Conservation (phyloP, 2,113 vertebrate species). For the Dicerorhinus sumatrensis region DNA sequence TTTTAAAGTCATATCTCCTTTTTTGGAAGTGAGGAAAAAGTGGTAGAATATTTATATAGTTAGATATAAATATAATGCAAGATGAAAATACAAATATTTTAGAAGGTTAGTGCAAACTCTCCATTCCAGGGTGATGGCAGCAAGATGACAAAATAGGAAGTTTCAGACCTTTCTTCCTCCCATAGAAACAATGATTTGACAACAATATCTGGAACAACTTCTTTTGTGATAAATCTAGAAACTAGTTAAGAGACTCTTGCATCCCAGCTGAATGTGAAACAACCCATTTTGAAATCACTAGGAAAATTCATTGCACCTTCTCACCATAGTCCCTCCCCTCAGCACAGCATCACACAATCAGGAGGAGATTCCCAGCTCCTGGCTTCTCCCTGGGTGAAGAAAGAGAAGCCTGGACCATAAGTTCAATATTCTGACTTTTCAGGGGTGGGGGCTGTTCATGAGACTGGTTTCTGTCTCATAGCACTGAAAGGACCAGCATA, state of each 20-base stretch:
- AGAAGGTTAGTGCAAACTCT: background rate
- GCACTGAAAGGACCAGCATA: background rate
- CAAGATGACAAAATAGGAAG: background rate
- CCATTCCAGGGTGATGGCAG: background rate
- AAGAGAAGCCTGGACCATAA: background rate
- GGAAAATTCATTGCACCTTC: background rate
- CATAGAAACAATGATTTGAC: background rate
- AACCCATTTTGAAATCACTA: background rate
- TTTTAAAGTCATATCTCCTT: background rate
- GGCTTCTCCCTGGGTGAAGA: background rate
- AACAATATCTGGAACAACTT: background rate
- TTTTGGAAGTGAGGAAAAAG: background rate
- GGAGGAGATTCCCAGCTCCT: background rate
- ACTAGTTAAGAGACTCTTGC: background rate
- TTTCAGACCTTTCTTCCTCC: background rate
- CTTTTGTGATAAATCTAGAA: background rate
- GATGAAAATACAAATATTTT: background rate
- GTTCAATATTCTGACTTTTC: background rate
- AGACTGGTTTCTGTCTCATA: background rate
- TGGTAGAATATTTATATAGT: background rate
- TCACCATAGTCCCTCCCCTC: background rate
- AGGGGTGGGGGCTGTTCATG: background rate
- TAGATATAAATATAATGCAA: background rate
- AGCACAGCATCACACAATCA: background rate
- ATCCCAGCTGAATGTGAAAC: background rate